A percentile compares a stretch with the other conserved stretches of the same genome.
phyloP scores from a whole-genome alignment of 2,113 vertebrate genomes.

The Cygnus buccinator region DNA sequence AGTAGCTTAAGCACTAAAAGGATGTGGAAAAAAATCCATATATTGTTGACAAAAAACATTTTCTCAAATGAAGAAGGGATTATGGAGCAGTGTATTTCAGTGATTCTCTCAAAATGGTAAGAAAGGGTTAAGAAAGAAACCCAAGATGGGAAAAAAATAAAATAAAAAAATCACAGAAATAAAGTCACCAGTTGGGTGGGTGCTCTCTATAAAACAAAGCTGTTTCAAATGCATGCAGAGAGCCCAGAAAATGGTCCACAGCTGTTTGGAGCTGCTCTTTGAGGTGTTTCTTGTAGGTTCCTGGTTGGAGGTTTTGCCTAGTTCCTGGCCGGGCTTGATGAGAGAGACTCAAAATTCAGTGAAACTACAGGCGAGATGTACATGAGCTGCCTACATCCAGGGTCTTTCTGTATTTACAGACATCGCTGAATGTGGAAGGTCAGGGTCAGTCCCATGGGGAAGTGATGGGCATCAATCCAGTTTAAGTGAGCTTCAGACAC shows the following conservation, averaged over 20 bases:
- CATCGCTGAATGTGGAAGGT: background rate
- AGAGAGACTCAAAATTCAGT: background rate
- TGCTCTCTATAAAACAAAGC: background rate
- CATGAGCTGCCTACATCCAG: background rate
- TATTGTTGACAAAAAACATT: background rate
- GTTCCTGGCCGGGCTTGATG: background rate
- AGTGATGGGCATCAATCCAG: background rate
- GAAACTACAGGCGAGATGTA: background rate
- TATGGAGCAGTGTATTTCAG: background rate
- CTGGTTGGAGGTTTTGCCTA: background rate
- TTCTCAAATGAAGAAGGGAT: background rate
- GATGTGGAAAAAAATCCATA: background rate
- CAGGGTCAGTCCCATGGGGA: background rate
- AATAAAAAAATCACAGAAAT: background rate
- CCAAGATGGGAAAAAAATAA: background rate
- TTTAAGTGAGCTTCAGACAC: background rate
- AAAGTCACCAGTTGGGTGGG: rapidly evolving
- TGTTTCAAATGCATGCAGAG: background rate
- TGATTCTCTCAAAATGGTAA: background rate
- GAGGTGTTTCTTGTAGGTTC: background rate
- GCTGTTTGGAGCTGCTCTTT: background rate
- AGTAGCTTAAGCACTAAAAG: background rate
- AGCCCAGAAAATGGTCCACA: background rate
- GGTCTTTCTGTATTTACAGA: background rate
- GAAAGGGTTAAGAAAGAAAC: background rate